These are phyloP conservation scores for Palloptera scutellata DNA, from an alignment of 2,888 invertebrate species.

Conservation along the genomic window DNA sequence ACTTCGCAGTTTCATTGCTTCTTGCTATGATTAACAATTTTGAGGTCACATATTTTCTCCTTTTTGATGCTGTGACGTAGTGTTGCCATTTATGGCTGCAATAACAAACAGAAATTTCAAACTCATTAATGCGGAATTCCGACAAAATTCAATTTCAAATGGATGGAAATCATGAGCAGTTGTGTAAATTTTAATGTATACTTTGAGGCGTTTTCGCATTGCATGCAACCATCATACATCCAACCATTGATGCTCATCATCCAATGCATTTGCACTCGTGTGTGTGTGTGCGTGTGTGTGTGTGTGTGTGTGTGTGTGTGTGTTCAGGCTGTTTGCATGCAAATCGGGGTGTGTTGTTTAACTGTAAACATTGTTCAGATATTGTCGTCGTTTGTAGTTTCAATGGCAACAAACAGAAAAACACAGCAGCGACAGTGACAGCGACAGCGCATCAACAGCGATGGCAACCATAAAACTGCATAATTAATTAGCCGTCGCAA, in stretches of 20 bases:
- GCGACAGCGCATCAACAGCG: neutral
- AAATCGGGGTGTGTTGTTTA: no score
- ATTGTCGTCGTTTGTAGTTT: neutral
- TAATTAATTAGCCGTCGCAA: slow-evolving; percentile 19
- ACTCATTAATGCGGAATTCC: slow-evolving; percentile 15
- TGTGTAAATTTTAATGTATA: slow-evolving; percentile 16
- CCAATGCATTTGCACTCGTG: no score
- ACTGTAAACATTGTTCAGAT: slow-evolving; percentile 2
- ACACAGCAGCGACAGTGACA: no score
- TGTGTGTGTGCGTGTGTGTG: no score
- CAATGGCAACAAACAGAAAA: slow-evolving; percentile 8
- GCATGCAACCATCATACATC: neutral
- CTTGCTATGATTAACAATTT: no score
- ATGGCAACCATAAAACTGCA: slow-evolving; percentile 4
- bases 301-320: no score
- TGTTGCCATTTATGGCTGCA: no score
- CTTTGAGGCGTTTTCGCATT: slow-evolving; percentile 23
- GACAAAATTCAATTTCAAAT: slow-evolving; percentile 5
- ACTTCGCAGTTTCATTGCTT: no score
- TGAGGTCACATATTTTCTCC: no score
- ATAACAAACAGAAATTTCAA: neutral
- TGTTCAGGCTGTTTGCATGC: no score
- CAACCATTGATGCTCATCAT: neutral
- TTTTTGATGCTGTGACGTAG: no score
- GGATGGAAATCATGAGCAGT: slow-evolving; percentile 15